Conservation (phyloP, 2,888 invertebrate genomes). For the Hypolimnas misippus region DNA sequence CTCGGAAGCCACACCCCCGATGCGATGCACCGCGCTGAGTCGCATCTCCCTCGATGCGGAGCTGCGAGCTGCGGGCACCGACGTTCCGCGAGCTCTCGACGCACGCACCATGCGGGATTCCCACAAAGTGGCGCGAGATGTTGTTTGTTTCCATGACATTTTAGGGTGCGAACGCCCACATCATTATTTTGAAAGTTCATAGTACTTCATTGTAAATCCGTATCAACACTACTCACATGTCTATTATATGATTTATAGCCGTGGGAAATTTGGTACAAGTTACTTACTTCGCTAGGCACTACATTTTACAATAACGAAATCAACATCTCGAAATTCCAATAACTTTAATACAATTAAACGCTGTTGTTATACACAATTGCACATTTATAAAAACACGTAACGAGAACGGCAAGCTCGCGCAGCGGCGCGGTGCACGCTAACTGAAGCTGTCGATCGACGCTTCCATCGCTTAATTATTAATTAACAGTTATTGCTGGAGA, state of each 20-base stretch:
- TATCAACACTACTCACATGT: conserved; percentile 76
- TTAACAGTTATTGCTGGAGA: conserved; percentile 77
- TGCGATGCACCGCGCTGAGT: conserved; percentile 38
- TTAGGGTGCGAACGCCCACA: conserved; percentile 79
- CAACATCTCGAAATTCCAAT: not conserved
- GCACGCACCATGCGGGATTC: conserved; percentile 76
- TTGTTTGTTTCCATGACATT: conserved; percentile 70
- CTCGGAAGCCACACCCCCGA: conserved; percentile 56
- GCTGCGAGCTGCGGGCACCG: conserved; percentile 49
- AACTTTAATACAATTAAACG: not conserved
- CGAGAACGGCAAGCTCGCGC: conserved; percentile 45
- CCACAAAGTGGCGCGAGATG: conserved; percentile 73
- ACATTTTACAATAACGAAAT: not conserved
- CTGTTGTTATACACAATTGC: not conserved
- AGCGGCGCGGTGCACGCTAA: conserved; percentile 52
- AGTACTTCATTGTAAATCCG: conserved; percentile 77
- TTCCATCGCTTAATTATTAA: conserved; percentile 78
- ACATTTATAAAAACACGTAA: conserved; percentile 4
- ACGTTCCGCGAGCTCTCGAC: conserved; percentile 46
- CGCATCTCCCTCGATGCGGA: conserved; percentile 39
- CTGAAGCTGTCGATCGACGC: conserved; percentile 65
- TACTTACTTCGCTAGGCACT: conserved; percentile 1
- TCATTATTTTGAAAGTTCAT: conserved; percentile 78
- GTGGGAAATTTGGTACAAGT: conserved; percentile 63
- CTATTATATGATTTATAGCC: conserved; percentile 77